phyloP scores from a whole-genome alignment of 2,113 vertebrate species.

The Tauraco erythrolophus region DNA sequence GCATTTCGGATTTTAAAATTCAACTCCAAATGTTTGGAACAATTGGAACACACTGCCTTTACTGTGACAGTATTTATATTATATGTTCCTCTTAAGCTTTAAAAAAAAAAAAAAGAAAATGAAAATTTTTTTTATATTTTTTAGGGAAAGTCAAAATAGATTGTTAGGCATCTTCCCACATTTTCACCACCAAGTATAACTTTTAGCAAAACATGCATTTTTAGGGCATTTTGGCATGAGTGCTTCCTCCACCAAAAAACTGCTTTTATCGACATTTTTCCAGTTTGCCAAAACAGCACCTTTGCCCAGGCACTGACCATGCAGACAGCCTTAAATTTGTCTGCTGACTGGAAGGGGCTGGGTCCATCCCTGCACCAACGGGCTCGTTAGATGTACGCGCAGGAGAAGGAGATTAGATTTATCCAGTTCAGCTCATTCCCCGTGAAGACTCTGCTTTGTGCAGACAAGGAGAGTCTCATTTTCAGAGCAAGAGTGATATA shows the following conservation, averaged over 20 bases:
- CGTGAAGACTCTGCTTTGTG: background rate
- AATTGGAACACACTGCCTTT: background rate
- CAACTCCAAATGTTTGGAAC: background rate
- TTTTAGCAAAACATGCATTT: background rate
- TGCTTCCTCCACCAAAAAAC: background rate
- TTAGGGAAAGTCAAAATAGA: background rate
- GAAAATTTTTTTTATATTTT: background rate
- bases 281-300: background rate
- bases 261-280: background rate
- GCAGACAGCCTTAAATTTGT: background rate
- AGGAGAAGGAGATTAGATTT: background rate
- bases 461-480: background rate
- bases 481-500: background rate
- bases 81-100: background rate
- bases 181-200: background rate
- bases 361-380: background rate
- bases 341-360: background rate
- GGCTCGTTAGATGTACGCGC: rapidly evolving
- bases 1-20: background rate
- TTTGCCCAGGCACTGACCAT: background rate
- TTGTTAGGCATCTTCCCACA: background rate
- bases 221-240: background rate
- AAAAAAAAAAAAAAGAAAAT: background rate
- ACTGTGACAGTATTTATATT: background rate
- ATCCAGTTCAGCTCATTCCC: background rate